Conservation (phyloP, 2,888 invertebrate species). For the Perdita meconis region DNA sequence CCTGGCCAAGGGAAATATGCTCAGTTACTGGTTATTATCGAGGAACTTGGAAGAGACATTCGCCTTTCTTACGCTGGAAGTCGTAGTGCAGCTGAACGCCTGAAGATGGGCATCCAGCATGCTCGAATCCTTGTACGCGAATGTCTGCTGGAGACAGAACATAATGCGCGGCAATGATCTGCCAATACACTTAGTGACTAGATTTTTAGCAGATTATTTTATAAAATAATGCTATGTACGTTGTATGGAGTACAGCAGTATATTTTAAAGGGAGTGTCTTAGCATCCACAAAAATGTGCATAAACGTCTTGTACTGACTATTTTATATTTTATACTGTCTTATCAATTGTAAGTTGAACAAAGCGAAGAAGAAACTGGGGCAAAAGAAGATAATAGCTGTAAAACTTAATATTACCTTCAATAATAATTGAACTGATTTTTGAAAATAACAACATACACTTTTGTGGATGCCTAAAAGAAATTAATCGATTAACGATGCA, state of each 20-base stretch:
- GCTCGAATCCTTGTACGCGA: constrained; percentile 82
- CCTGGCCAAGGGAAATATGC: constrained; percentile 84
- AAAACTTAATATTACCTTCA: constrained; percentile 32
- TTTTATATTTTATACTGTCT: constrained; percentile 57
- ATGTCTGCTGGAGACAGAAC: constrained; percentile 82
- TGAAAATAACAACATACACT: constrained; percentile 33
- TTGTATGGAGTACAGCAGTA: constrained; percentile 67
- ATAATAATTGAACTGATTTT: constrained; percentile 37
- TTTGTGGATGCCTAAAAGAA: constrained; percentile 58
- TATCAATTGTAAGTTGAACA: constrained; percentile 47
- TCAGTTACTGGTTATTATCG: constrained; percentile 83
- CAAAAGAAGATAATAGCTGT: constrained; percentile 38
- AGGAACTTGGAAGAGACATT: constrained; percentile 84
- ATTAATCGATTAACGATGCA: constrained; percentile 52
- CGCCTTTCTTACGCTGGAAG: constrained; percentile 83
- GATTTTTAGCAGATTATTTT: constrained; percentile 73
- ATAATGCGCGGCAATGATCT: constrained; percentile 83
- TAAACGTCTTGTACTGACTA: constrained; percentile 44
- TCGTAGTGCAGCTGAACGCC: constrained; percentile 82
- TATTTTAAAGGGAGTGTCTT: constrained; percentile 69
- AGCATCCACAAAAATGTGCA: constrained; percentile 55
- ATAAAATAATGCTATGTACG: constrained; percentile 64
- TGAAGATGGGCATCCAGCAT: constrained; percentile 83
- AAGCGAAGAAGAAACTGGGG: constrained; percentile 32
- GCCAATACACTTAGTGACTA: constrained; percentile 71